Evolutionary conservation across 2,888 invertebrate genomes (phyloP).

Genomic region (Drosophila algonquin): DNA sequence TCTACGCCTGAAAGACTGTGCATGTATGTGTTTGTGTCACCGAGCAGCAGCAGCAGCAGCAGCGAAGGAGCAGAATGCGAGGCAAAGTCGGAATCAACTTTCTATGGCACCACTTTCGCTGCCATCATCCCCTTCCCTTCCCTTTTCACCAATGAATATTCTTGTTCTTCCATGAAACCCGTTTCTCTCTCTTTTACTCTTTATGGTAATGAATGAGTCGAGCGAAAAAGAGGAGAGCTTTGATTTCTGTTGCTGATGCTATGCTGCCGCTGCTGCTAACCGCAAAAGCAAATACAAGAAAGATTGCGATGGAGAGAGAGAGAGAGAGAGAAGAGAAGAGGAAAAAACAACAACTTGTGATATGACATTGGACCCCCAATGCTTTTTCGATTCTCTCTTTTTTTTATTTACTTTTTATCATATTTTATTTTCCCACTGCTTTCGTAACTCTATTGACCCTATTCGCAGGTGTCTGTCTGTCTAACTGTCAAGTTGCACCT

Average conservation of each 20-base stretch:
- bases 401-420: constrained; percentile 33
- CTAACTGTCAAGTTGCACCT: not conserved
- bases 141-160: constrained; percentile 48
- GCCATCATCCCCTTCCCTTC: constrained; percentile 37
- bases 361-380: constrained; percentile 46
- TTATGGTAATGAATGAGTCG: constrained; percentile 67
- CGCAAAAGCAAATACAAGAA: constrained; percentile 60
- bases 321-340: not conserved
- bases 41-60: constrained; percentile 28
- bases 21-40: constrained; percentile 2
- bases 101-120: constrained; percentile 79
- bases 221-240: constrained; percentile 50
- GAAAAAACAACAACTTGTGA: constrained; percentile 35
- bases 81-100: constrained; percentile 56
- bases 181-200: constrained; percentile 46
- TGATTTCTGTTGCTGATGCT: constrained; percentile 56
- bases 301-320: not conserved
- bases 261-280: constrained; percentile 51
- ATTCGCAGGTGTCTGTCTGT: constrained; percentile 60
- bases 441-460: constrained; percentile 65
- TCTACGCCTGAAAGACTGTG: constrained; percentile 14
- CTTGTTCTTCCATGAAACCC: constrained; percentile 72
- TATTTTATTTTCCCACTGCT: constrained; percentile 30
- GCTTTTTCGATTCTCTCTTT: not conserved
- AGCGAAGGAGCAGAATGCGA: constrained; percentile 14